A percentile compares a stretch with the other conserved stretches of the same genome.
Conservation (phyloP, 2,797 vertebrate species). For the Tiaroga cobitis region DNA sequence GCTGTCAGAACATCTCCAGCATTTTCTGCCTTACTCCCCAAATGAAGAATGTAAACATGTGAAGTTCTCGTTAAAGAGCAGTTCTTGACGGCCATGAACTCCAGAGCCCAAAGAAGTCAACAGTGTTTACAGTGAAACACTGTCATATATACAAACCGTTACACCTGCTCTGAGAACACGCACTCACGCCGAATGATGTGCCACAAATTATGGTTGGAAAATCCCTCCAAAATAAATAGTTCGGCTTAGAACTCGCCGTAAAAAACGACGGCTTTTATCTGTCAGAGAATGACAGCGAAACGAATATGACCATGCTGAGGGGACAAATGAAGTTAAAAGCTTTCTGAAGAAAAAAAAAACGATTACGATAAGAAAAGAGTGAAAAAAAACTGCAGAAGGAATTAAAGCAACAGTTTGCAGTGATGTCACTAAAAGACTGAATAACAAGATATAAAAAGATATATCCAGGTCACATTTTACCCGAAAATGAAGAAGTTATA, state of each 20-base stretch:
- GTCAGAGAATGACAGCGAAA: constrained; percentile 5
- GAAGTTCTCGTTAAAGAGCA: constrained; percentile 76
- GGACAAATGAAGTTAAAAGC: constrained; percentile 29
- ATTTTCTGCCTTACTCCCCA: constrained; percentile 70
- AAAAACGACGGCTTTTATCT: constrained; percentile 6
- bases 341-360: not conserved
- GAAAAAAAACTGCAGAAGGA: not conserved
- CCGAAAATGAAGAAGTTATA: not conserved
- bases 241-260: not conserved
- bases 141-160: constrained; percentile 63
- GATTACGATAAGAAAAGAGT: not conserved
- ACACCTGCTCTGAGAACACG: constrained; percentile 63
- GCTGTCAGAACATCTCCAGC: constrained; percentile 5
- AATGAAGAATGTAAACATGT: constrained; percentile 83
- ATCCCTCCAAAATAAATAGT: constrained; percentile 28
- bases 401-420: not conserved
- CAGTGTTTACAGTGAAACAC: constrained; percentile 67
- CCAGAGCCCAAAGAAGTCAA: constrained; percentile 71
- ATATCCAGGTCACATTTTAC: not conserved
- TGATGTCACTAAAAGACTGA: not conserved
- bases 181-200: constrained; percentile 12
- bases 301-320: not conserved
- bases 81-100: constrained; percentile 73
- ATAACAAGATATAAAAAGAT: not conserved
- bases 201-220: constrained; percentile 40